Conservation (phyloP, 2,797 vertebrate genomes). For the Galago senegalensis region DNA sequence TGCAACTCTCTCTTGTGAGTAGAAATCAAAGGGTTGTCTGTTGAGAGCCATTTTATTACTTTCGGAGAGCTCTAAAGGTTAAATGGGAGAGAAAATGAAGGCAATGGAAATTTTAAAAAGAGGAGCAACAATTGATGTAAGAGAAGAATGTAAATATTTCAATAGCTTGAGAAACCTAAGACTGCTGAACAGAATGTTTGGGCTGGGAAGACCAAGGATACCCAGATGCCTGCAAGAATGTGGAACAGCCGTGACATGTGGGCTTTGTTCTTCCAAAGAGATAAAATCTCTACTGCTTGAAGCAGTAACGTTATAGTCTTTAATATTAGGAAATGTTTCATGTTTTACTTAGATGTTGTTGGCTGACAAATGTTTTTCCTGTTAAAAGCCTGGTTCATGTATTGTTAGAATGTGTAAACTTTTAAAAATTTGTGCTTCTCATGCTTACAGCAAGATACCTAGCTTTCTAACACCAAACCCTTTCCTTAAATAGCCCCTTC, state of each 20-base stretch:
- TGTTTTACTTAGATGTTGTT: neutral
- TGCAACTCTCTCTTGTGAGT: conserved; percentile 75
- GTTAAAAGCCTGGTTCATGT: neutral
- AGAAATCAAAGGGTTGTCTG: conserved; percentile 79
- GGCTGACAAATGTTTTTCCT: neutral
- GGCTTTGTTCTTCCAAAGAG: conserved; percentile 50
- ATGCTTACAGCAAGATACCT: neutral
- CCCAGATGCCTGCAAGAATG: neutral
- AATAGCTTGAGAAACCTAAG: conserved; percentile 51
- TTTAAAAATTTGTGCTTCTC: conserved; percentile 11
- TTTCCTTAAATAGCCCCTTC: neutral
- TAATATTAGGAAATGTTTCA: neutral
- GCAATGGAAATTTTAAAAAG: conserved; percentile 67
- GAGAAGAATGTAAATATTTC: conserved; percentile 71
- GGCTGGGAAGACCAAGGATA: neutral
- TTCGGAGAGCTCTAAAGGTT: conserved; percentile 85
- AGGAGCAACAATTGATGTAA: conserved; percentile 63
- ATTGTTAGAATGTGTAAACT: neutral
- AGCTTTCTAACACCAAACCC: neutral
- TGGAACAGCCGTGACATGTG: neutral
- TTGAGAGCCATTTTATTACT: conserved; percentile 82
- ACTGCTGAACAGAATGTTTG: neutral
- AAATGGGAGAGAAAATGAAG: conserved; percentile 86
- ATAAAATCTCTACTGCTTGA: neutral
- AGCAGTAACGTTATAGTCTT: neutral